Evolutionary conservation across 2,797 vertebrate genomes (phyloP).

Genomic region (Pseudochromis fuscus): DNA sequence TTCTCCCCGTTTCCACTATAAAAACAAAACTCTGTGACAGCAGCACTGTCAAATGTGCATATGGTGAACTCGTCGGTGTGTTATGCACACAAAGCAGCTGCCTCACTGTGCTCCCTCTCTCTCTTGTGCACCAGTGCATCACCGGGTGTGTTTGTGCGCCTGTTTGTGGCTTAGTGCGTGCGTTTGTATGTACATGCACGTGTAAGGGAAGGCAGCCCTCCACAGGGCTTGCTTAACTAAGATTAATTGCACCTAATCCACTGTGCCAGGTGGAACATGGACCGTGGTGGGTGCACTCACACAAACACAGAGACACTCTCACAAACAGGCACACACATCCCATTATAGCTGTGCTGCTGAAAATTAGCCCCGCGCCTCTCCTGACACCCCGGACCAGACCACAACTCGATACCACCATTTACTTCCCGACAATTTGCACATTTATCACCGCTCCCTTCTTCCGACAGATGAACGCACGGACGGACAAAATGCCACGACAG

Average conservation of each 20-base stretch:
- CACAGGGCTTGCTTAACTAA: constrained; percentile 83
- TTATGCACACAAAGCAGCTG: constrained; percentile 61
- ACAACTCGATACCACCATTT: constrained; percentile 80
- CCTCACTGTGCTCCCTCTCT: constrained; percentile 34
- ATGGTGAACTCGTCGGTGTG: constrained; percentile 65
- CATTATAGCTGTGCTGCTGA: constrained; percentile 73
- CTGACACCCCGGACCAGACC: constrained; percentile 71
- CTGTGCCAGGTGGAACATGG: constrained; percentile 82
- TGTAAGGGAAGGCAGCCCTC: constrained; percentile 63
- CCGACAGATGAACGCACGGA: constrained; percentile 53
- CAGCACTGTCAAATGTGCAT: constrained; percentile 64
- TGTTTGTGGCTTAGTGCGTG: constrained; percentile 15
- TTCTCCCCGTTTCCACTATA: constrained; percentile 36
- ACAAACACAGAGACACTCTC: constrained; percentile 63
- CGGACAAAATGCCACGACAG: constrained; percentile 53
- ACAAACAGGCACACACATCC: constrained; percentile 70
- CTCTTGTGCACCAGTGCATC: constrained; percentile 31
- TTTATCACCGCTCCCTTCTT: constrained; percentile 74
- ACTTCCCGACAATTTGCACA: constrained; percentile 73
- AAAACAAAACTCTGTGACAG: constrained; percentile 69
- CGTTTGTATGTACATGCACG: constrained; percentile 36
- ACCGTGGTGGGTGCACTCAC: constrained; percentile 42
- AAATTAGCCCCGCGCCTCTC: constrained; percentile 78
- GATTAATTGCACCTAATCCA: constrained; percentile 87
- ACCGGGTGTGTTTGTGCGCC: constrained; percentile 32